These are phyloP conservation scores for Anguilla megastoma DNA, from an alignment of 2,797 vertebrate species.

Conservation along the genomic window DNA sequence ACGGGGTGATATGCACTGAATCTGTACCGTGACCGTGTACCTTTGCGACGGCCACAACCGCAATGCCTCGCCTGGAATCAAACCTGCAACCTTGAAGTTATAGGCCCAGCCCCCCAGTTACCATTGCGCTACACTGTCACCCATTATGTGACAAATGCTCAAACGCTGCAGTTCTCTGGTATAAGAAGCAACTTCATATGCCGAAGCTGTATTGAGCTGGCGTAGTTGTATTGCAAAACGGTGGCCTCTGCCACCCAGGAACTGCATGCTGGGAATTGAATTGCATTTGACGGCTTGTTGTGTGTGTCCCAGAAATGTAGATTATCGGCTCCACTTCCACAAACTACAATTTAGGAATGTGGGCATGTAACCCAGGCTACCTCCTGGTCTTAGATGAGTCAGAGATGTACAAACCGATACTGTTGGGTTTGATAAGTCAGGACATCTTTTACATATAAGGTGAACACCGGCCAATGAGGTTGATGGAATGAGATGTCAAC, in stretches of 20 bases:
- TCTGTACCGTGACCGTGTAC: background rate
- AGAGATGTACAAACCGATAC: background rate
- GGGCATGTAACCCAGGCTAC: background rate
- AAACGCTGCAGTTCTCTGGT: background rate
- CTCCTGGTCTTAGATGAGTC: background rate
- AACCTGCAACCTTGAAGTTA: too few relatives aligned
- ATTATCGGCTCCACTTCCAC: background rate
- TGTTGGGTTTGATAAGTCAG: background rate
- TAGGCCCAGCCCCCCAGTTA: too few relatives aligned
- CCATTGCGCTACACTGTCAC: background rate
- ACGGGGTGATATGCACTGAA: background rate
- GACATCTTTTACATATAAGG: too few relatives aligned
- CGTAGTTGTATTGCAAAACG: background rate
- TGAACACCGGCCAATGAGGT: background rate
- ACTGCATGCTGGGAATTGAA: conserved; percentile 27
- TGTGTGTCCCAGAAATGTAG: background rate
- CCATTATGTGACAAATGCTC: background rate
- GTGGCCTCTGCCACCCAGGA: background rate
- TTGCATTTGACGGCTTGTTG: conserved; percentile 5
- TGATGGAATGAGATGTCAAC: background rate
- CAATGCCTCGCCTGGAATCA: too few relatives aligned
- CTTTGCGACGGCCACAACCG: too few relatives aligned
- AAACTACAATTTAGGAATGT: background rate
- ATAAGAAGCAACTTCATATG: background rate
- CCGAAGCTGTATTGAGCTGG: background rate